phyloP scores from a whole-genome alignment of 2,888 invertebrate species.

The Merodon equestris region DNA sequence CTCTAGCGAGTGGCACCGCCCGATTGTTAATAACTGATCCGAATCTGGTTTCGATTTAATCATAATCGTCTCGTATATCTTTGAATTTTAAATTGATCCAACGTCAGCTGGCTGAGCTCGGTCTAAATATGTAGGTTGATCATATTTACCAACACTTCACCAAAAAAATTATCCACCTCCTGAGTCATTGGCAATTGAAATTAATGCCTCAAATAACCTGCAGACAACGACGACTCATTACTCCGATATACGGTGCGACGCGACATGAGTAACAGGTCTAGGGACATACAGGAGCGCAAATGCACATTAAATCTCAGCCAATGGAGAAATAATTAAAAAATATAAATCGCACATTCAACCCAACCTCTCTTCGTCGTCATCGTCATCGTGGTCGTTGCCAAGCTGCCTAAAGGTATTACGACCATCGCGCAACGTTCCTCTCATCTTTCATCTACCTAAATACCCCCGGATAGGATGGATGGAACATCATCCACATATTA shows the following conservation, averaged over 20 bases:
- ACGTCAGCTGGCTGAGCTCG: conserved; percentile 4
- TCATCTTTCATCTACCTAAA: conserved; percentile 69
- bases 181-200: conserved; percentile 68
- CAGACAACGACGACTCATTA: conserved; percentile 28
- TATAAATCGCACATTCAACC: conserved; percentile 67
- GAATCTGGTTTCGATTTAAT: no score
- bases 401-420: conserved; percentile 38
- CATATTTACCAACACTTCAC: conserved; percentile 66
- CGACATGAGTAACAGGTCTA: neutral
- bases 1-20: no score
- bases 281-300: conserved; percentile 58
- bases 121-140: conserved; percentile 50
- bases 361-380: conserved; percentile 59
- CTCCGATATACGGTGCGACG: neutral
- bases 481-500: conserved; percentile 12
- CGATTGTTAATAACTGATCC: no score
- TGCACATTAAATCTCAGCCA: conserved; percentile 53
- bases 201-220: conserved; percentile 67
- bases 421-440: conserved; percentile 34
- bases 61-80: no score
- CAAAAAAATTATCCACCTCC: conserved; percentile 61
- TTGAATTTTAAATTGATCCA: no score
- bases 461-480: conserved; percentile 55
- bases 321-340: conserved; percentile 68
- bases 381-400: neutral